A percentile compares a stretch with the other conserved stretches of the same genome.
Evolutionary conservation across 2,888 invertebrate species (phyloP).

Genomic region (Microchrysa polita): DNA sequence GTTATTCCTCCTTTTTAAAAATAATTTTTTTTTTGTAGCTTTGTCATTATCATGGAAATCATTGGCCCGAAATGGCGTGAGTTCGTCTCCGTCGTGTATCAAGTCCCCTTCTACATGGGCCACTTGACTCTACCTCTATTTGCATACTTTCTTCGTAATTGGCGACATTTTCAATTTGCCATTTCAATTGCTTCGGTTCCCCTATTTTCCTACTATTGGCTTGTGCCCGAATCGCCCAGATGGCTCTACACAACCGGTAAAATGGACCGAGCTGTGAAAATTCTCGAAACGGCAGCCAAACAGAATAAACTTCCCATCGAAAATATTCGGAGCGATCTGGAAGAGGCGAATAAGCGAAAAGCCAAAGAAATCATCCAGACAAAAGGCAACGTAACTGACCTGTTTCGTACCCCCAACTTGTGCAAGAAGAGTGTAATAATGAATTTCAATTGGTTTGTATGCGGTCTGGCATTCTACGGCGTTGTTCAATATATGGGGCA

Average conservation of each 20-base stretch:
- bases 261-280: conserved; percentile 69
- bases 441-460: conserved; percentile 83
- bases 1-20: neutral
- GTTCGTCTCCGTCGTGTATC: conserved; percentile 67
- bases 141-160: conserved; percentile 71
- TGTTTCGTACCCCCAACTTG: conserved; percentile 76
- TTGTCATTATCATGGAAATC: conserved; percentile 65
- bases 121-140: conserved; percentile 70
- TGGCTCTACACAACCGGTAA: conserved; percentile 78
- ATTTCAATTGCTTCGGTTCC: conserved; percentile 71
- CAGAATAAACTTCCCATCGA: conserved; percentile 68
- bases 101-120: conserved; percentile 73
- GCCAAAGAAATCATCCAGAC: conserved; percentile 53
- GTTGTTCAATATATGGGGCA: conserved; percentile 86
- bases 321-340: conserved; percentile 63
- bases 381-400: conserved; percentile 70
- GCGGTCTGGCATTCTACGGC: conserved; percentile 88
- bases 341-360: conserved; percentile 64
- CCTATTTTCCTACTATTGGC: conserved; percentile 71
- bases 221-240: conserved; percentile 81
- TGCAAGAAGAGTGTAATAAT: conserved; percentile 77
- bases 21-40: conserved; percentile 60
- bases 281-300: conserved; percentile 73
- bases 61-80: conserved; percentile 66
- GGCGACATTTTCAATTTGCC: conserved; percentile 72